Evolutionary conservation across 2,888 invertebrate genomes (phyloP), one percentile per base, ranked within the genome.

Genomic region (Steinernema scapterisci): DNA sequence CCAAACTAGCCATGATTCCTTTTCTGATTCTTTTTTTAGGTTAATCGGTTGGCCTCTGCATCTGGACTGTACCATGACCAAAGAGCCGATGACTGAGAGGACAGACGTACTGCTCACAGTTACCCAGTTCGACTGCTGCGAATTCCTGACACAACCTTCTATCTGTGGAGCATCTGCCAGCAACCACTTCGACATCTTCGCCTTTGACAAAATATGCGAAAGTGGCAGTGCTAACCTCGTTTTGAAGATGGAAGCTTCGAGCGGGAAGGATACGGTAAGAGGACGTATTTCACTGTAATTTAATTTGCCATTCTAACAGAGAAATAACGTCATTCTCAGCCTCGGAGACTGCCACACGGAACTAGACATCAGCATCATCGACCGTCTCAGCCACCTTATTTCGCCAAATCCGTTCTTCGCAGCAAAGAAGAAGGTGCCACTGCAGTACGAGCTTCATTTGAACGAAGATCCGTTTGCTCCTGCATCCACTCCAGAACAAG

Each of bases 171-270:
- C 63, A 5, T 27, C 63, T 1, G 31, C 23, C 23, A 27, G 31
- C 27, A 16, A 6, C 38, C 63, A 63, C 19, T 63, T 63, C 38
- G 63, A 63, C 31, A 63, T 63, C 16, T 63, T 63, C 63, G 7
- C 63, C 16, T 63, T 63, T 13, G 63, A 63, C n/a, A 6, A n/a
- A 5, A 63, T 63, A 9, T 63, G 63, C 63, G 63, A 63, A 31
- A 19, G 16, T 16, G 16, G 16, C 13, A 63, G 16, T n/a, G 63
- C 63, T 13, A 63, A 63, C 27, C 27, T 63, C 1, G 27, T 38
- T 25, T 7, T 63, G 31, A 63, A 63, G 19, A n/a, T 63, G 31
- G 63, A 63, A 1, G 63, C 38, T 13, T 63, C 63, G 6, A 27
- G 27, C 31, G 63, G 63, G 27, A 63, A 63, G 19, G 38, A 63